Conservation (phyloP, 2,113 vertebrate species). For the Apus apus region DNA sequence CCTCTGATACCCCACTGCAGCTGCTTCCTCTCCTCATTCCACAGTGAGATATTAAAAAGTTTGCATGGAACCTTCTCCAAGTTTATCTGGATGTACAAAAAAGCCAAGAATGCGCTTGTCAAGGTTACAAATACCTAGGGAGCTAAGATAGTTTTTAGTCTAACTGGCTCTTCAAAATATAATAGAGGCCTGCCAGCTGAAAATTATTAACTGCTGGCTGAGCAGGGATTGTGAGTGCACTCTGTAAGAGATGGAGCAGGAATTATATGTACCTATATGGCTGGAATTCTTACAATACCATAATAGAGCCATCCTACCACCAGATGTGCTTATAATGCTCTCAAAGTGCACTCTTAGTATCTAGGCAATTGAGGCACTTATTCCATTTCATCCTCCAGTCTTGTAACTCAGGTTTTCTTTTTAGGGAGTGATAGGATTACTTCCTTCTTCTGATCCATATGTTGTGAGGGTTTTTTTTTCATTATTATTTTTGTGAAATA, state of each 20-base stretch:
- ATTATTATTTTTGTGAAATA: conserved; percentile 17
- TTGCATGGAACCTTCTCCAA: conserved; percentile 37
- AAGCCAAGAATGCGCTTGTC: conserved; percentile 53
- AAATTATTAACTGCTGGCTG: conserved; percentile 56
- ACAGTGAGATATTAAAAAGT: conserved; percentile 58
- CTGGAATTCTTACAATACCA: conserved; percentile 29
- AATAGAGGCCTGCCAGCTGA: conserved; percentile 21
- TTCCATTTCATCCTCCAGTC: conserved; percentile 39
- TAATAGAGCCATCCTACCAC: conserved; percentile 38
- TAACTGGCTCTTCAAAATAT: conserved; percentile 42
- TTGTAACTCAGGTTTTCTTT: conserved; percentile 12
- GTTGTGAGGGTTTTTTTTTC: neutral
- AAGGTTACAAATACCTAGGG: conserved; percentile 57
- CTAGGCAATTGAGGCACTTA: conserved; percentile 32
- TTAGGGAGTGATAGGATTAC: conserved; percentile 11
- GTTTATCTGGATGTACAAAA: conserved; percentile 51
- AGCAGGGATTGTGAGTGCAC: conserved; percentile 5
- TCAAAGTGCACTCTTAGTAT: conserved; percentile 28
- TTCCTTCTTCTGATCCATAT: neutral
- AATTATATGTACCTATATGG: conserved; percentile 37
- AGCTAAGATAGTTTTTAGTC: conserved; percentile 24
- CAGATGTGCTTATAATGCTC: conserved; percentile 35
- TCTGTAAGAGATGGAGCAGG: conserved; percentile 4
- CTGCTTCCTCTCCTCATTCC: conserved; percentile 60
- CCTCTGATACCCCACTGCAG: conserved; percentile 37